phyloP scores from a whole-genome alignment of 2,888 invertebrate genomes.

The Meiosimyza platycephala region DNA sequence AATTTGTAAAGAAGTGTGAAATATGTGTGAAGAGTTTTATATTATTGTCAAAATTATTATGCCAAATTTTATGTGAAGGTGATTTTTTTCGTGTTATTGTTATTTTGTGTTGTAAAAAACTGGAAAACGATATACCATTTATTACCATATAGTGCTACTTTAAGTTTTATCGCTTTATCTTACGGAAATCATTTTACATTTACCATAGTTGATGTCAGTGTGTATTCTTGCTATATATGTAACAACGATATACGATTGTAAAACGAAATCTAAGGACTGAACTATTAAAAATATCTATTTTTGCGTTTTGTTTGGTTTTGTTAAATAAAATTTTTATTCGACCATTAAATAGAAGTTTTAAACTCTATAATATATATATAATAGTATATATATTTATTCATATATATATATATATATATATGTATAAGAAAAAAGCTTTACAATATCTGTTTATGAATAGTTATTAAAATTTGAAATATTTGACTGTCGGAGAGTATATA shows the following conservation, averaged over 20 bases:
- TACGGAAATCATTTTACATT: neutral
- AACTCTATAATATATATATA: constrained; percentile 32
- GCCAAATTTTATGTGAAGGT: neutral
- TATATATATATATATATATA: constrained; percentile 30
- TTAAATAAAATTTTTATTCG: constrained; percentile 36
- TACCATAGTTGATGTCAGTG: neutral
- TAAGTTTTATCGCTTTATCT: neutral
- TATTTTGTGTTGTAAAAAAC: neutral
- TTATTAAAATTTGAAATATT: constrained; percentile 27
- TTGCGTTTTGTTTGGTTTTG: constrained; percentile 37
- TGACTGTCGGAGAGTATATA: constrained; percentile 25
- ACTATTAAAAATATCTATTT: constrained; percentile 36
- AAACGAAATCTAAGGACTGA: neutral
- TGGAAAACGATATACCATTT: constrained; percentile 34
- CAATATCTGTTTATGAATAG: constrained; percentile 23
- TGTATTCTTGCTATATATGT: neutral
- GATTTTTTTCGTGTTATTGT: neutral
- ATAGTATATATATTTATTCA: constrained; percentile 28
- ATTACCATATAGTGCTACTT: constrained; percentile 32
- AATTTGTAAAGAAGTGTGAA: neutral
- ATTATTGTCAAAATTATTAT: no score
- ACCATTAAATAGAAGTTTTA: constrained; percentile 31
- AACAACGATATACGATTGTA: neutral
- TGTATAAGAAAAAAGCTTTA: constrained; percentile 32
- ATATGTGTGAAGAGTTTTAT: neutral